These are phyloP conservation scores for Anorthoa munda DNA, from an alignment of 2,888 invertebrate genomes.

Conservation along the genomic window DNA sequence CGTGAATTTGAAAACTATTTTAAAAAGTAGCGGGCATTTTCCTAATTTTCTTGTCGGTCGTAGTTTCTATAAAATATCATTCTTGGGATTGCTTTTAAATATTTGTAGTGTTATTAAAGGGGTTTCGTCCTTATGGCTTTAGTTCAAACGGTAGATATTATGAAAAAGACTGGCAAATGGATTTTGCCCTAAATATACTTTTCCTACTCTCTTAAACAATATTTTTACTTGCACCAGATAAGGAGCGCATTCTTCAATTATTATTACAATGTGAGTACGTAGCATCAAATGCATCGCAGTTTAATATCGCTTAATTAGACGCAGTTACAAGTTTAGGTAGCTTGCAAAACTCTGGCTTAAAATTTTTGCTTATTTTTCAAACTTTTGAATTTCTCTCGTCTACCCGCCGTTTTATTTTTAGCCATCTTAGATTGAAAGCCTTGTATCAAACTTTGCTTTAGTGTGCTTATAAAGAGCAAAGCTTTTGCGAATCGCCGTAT, in stretches of 20 bases:
- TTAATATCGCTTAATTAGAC: neutral
- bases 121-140: neutral
- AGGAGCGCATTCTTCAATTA: conserved; percentile 46
- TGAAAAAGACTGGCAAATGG: neutral
- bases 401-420: neutral
- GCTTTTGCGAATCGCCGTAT: neutral
- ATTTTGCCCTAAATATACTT: neutral
- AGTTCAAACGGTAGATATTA: too few species aligned
- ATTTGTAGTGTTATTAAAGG: neutral
- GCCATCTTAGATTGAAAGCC: neutral
- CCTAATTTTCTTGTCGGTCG: too few species aligned
- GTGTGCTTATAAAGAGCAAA: too few species aligned
- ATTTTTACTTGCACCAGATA: conserved; percentile 40
- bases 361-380: neutral
- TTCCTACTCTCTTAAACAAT: conserved; percentile 12
- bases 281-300: neutral
- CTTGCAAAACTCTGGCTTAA: too few species aligned
- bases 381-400: neutral
- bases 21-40: neutral
- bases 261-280: conserved; percentile 54
- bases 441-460: neutral
- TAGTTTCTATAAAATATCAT: neutral
- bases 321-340: too few species aligned
- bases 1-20: neutral
- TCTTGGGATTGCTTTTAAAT: too few species aligned